phyloP scores from a whole-genome alignment of 2,888 invertebrate genomes.

The Leptogaster cylindrica region DNA sequence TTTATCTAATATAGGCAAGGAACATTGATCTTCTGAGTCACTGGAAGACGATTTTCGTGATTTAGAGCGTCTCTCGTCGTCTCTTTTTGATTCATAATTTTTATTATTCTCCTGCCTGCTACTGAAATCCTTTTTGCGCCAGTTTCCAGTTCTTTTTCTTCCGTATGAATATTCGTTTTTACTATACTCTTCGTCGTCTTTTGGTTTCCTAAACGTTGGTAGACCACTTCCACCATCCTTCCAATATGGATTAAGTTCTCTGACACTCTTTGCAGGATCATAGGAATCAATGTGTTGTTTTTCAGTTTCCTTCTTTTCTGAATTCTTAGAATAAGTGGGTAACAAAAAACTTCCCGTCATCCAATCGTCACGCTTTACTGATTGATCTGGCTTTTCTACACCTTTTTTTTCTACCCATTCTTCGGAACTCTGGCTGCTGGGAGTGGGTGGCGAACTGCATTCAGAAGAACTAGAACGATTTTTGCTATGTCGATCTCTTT shows the following conservation, averaged over 20 bases:
- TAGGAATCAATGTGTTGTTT: constrained; percentile 67
- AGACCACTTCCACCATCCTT: constrained; percentile 86
- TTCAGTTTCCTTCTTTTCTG: constrained; percentile 62
- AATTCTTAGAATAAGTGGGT: constrained; percentile 59
- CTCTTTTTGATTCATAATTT: background rate
- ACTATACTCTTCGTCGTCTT: constrained; percentile 57
- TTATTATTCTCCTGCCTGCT: background rate
- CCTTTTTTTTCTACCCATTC: constrained; percentile 69
- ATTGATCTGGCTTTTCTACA: constrained; percentile 41
- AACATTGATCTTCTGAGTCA: background rate
- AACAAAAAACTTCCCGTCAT: constrained; percentile 70
- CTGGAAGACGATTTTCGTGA: background rate
- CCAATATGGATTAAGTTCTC: constrained; percentile 93
- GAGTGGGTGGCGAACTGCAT: constrained; percentile 21
- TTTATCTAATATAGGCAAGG: background rate
- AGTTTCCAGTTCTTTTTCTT: constrained; percentile 45
- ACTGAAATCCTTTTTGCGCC: constrained; percentile 48
- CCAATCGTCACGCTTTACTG: constrained; percentile 74
- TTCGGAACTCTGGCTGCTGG: constrained; percentile 58
- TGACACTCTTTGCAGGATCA: constrained; percentile 72
- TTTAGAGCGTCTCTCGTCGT: background rate
- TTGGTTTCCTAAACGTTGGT: constrained; percentile 65
- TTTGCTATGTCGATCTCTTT: constrained; percentile 38
- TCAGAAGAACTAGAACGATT: constrained; percentile 42
- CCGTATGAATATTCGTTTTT: background rate